phyloP scores from a whole-genome alignment of 2,113 vertebrate genomes.

The Oxyura jamaicensis region DNA sequence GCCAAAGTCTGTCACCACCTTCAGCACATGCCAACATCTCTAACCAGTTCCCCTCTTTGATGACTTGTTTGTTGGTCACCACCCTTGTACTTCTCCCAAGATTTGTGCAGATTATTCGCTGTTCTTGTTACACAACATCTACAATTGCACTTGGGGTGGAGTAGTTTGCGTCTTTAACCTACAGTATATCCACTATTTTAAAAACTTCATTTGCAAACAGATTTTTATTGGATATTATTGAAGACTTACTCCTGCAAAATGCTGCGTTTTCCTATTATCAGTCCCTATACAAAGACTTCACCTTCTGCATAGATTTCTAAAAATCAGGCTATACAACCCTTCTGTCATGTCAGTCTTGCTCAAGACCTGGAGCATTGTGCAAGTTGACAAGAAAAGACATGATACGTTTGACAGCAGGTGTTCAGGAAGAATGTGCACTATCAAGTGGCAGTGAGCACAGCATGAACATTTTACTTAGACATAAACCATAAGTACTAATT shows the following conservation, averaged over 20 bases:
- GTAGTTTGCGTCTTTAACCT: neutral
- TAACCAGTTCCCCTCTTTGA: slow-evolving; percentile 43
- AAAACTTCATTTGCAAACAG: neutral
- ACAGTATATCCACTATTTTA: neutral
- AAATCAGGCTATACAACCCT: slow-evolving; percentile 38
- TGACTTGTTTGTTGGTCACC: slow-evolving; percentile 47
- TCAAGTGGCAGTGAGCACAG: slow-evolving; percentile 16
- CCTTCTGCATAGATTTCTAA: slow-evolving; percentile 26
- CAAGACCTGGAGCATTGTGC: slow-evolving; percentile 63
- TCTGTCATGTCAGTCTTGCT: slow-evolving; percentile 63
- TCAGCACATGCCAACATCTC: slow-evolving; percentile 28
- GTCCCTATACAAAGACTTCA: neutral
- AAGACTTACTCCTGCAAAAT: neutral
- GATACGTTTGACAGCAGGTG: slow-evolving; percentile 72
- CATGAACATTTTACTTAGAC: slow-evolving; percentile 4
- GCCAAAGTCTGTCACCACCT: neutral
- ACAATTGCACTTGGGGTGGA: neutral
- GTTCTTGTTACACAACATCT: slow-evolving; percentile 42
- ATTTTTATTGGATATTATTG: neutral
- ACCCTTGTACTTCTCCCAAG: slow-evolving; percentile 55
- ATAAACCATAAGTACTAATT: slow-evolving; percentile 7
- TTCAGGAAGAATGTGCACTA: slow-evolving; percentile 51
- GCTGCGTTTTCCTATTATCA: neutral
- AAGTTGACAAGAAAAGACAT: slow-evolving; percentile 76
- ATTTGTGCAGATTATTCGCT: slow-evolving; percentile 30